These are phyloP conservation scores for Matsumyia berberina DNA, from an alignment of 2,888 invertebrate species.

Conservation along the genomic window DNA sequence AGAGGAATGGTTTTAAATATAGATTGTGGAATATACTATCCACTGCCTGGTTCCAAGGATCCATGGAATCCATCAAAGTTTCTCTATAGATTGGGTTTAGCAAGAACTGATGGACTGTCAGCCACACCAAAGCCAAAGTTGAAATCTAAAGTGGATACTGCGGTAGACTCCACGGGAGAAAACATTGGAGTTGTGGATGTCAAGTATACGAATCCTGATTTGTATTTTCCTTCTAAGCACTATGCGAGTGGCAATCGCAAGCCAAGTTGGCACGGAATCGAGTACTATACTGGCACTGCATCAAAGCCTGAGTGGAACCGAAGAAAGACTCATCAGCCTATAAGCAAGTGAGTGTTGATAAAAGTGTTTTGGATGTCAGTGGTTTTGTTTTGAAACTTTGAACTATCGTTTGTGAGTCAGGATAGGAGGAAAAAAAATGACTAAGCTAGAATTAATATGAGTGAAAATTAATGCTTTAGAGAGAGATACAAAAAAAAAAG, in stretches of 20 bases:
- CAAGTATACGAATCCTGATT: not conserved
- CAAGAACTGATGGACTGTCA: slow-evolving; percentile 18
- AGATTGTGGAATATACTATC: slow-evolving; percentile 47
- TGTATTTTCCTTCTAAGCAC: slow-evolving; percentile 1
- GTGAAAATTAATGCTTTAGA: too few species aligned
- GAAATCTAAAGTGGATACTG: slow-evolving; percentile 6
- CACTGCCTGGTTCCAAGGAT: slow-evolving; percentile 31
- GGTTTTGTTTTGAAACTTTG: too few species aligned
- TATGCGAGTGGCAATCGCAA: not conserved
- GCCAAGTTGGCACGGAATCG: not conserved
- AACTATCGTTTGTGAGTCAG: too few species aligned
- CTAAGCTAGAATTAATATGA: too few species aligned
- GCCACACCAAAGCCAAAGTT: slow-evolving; percentile 23
- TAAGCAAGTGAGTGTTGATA: not conserved
- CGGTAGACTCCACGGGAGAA: not conserved
- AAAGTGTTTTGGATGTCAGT: too few species aligned
- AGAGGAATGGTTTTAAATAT: slow-evolving; percentile 32
- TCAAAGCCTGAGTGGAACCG: not conserved
- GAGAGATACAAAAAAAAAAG: too few species aligned
- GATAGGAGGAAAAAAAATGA: too few species aligned
- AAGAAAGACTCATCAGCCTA: not conserved
- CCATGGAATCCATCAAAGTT: slow-evolving; percentile 40
- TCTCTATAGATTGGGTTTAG: slow-evolving; percentile 21
- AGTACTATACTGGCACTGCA: not conserved
- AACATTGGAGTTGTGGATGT: not conserved